phyloP scores from a whole-genome alignment of 2,797 vertebrate species.

The Bovichtus variegatus region DNA sequence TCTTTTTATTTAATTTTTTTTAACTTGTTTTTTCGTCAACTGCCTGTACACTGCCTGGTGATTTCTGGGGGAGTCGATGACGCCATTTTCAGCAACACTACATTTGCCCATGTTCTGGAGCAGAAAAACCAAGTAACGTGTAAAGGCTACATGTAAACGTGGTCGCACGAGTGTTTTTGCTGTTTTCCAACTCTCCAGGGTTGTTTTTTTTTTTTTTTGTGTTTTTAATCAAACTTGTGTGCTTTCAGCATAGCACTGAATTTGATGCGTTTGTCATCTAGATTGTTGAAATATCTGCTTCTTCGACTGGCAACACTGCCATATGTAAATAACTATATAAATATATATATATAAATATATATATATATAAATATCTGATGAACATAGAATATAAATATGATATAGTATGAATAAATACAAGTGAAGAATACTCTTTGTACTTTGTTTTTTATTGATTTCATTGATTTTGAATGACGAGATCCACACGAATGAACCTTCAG shows the following conservation, averaged over 20 bases:
- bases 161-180: constrained; percentile 29
- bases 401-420: constrained; percentile 83
- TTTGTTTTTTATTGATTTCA: constrained; percentile 36
- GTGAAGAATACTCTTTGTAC: constrained; percentile 27
- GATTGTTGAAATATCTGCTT: constrained; percentile 74
- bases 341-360: constrained; percentile 78
- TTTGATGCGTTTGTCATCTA: constrained; percentile 63
- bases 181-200: constrained; percentile 33
- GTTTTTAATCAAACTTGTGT: constrained; percentile 55
- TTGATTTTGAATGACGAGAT: constrained; percentile 2
- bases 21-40: constrained; percentile 10
- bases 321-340: constrained; percentile 83
- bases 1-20: constrained; percentile 38
- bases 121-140: constrained; percentile 46
- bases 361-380: constrained; percentile 77
- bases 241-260: constrained; percentile 75
- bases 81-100: constrained; percentile 63
- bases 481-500: neutral
- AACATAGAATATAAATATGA: constrained; percentile 80
- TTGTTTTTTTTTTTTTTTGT: neutral
- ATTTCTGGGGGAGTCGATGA: constrained; percentile 37
- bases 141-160: constrained; percentile 28
- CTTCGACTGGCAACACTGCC: constrained; percentile 77
- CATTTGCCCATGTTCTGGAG: constrained; percentile 71
- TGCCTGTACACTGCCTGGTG: constrained; percentile 46